These are phyloP conservation scores for Bombus superbus DNA, from an alignment of 1,140 invertebrate species.

Conservation along the genomic window DNA sequence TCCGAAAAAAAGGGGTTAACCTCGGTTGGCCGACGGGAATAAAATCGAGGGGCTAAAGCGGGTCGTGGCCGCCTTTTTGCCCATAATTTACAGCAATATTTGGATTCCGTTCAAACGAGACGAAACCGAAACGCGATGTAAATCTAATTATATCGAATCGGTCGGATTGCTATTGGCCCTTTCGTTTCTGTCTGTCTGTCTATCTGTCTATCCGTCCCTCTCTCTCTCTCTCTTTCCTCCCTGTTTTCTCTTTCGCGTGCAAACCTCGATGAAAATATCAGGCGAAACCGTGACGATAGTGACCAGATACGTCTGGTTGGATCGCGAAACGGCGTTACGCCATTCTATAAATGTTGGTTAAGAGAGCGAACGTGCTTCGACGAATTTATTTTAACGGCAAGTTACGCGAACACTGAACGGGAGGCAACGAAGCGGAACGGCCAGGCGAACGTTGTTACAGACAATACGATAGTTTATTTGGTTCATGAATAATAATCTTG, in stretches of 20 bases:
- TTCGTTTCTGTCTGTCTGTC: not conserved
- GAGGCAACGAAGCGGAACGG: not conserved
- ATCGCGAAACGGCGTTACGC: not conserved
- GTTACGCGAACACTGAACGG: too few relatives aligned
- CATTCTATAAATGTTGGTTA: not conserved
- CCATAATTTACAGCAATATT: constrained; percentile 62
- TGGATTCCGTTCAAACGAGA: constrained; percentile 61
- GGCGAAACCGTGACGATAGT: not conserved
- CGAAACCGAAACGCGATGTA: constrained; percentile 40
- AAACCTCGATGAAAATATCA: not conserved
- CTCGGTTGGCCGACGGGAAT: constrained; percentile 26
- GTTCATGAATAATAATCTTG: constrained; percentile 39
- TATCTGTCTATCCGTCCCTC: not conserved
- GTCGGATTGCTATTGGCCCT: not conserved
- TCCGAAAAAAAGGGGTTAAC: constrained; percentile 44
- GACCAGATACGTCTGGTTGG: not conserved
- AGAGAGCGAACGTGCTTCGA: not conserved
- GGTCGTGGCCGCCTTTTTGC: constrained; percentile 58
- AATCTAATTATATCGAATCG: constrained; percentile 62
- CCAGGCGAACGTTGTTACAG: not conserved
- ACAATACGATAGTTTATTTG: constrained; percentile 28
- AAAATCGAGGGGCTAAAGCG: constrained; percentile 51
- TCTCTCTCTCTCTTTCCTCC: not conserved
- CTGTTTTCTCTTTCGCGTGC: not conserved
- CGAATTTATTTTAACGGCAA: not conserved